Evolutionary conservation across 2,888 invertebrate genomes (phyloP), one percentile per base, ranked within the genome.

Genomic region (Cantharis flavilabris): DNA sequence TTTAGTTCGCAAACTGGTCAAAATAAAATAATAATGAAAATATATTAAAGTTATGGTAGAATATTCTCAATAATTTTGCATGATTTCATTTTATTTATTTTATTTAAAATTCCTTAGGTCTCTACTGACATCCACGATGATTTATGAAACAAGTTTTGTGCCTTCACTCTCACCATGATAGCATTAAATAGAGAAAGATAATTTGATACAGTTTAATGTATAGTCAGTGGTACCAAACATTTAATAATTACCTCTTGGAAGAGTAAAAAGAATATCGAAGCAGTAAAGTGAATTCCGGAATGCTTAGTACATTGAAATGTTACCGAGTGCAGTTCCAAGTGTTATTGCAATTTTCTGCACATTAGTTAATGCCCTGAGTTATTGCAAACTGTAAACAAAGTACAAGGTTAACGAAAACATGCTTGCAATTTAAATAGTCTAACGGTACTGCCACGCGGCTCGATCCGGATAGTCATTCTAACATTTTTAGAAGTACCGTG

Each of bases 381-480:
- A 74, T 70, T 79, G 78, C 75, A 75, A 71, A 79, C 75, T 80
- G 81, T 82, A 82, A 82, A 82, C 81, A 81, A 80, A 82, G 81
- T 82, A 81, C 81, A 83, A 84, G 85, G 84, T 84, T 84, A 84
- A 84, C 82, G 84, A 83, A 84, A 83, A 84, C 80, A 79, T 76
- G 79, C 70, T 81, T 81, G 83, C 83, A 83, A 84, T 84, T 83
- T 82, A 83, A 82, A 81, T 82, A 65, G 76, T 84, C 83, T 85
- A 85, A 85, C 85, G 85, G 85, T 83, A 82, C 82, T 81, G 75
- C 76, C 79, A 79, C 80, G 79, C 80, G 79, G 80, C 81, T 82
- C 81, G 83, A 83, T 83, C 83, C 83, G 84, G 83, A 84, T 84
- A 84, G 81, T 81, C 82, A 83, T 83, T 84, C 84, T 83, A 84